Evolutionary conservation across 2,797 vertebrate genomes (phyloP).

Genomic region (Karalla daura): DNA sequence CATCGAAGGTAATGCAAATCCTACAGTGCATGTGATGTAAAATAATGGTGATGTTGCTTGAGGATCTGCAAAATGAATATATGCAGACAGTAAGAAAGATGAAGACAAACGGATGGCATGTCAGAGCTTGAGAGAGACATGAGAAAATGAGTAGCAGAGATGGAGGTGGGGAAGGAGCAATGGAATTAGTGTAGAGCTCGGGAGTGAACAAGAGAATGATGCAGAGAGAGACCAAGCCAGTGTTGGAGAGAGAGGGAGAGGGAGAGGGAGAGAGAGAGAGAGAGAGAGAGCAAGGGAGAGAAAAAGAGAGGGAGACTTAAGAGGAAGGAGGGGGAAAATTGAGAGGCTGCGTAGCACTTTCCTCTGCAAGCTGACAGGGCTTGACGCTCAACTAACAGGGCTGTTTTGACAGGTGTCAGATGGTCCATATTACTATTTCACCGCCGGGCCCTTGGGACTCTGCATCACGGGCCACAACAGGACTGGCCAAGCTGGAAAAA

Average conservation of each 20-base stretch:
- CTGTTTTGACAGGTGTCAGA: conserved; percentile 90
- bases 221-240: conserved; percentile 15
- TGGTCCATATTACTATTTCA: conserved; percentile 87
- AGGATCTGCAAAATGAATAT: conserved; percentile 11
- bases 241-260: conserved; percentile 6
- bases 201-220: conserved; percentile 40
- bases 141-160: conserved; percentile 50
- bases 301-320: conserved; percentile 34
- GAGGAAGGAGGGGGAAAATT: conserved; percentile 59
- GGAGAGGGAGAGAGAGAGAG: conserved; percentile 1
- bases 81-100: conserved; percentile 20
- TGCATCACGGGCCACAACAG: conserved; percentile 80
- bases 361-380: conserved; percentile 81
- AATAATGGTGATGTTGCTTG: background rate
- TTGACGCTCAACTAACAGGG: conserved; percentile 84
- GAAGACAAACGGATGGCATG: conserved; percentile 37
- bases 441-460: conserved; percentile 80
- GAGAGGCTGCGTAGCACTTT: conserved; percentile 79
- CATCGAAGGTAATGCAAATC: conserved; percentile 1
- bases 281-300: conserved; percentile 25
- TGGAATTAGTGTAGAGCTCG: conserved; percentile 38
- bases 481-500: conserved; percentile 74
- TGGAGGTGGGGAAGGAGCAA: conserved; percentile 33
- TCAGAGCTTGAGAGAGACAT: conserved; percentile 38
- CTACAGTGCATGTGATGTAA: background rate